Conservation (phyloP, 2,888 invertebrate genomes). For the Eucriotettix oculatus region DNA sequence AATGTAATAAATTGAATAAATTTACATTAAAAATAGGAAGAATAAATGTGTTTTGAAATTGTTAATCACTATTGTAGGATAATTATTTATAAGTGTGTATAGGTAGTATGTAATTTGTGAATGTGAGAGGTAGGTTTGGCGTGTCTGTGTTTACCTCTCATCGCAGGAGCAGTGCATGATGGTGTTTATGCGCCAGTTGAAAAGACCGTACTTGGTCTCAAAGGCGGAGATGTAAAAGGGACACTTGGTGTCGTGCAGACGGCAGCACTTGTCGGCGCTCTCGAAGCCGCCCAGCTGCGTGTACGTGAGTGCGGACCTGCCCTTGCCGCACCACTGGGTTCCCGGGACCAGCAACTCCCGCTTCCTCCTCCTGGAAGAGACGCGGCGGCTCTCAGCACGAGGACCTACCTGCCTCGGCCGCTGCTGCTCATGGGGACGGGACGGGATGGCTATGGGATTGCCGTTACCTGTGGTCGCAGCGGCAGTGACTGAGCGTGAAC, state of each 20-base stretch:
- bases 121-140: too few relatives aligned
- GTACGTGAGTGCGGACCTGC: constrained; percentile 62
- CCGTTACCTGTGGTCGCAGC: constrained; percentile 58
- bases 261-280: constrained; percentile 62
- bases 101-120: too few relatives aligned
- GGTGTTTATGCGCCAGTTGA: constrained; percentile 80
- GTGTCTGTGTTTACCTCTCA: constrained; percentile 47
- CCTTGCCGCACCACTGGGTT: constrained; percentile 88
- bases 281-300: constrained; percentile 72
- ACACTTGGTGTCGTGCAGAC: constrained; percentile 73
- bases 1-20: too few relatives aligned
- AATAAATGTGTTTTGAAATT: too few relatives aligned
- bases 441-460: background rate
- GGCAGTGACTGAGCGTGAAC: constrained; percentile 58
- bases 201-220: constrained; percentile 66
- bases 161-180: constrained; percentile 87
- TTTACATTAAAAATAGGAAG: too few relatives aligned
- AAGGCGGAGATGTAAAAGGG: constrained; percentile 71
- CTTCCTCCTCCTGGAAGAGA: constrained; percentile 24
- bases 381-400: background rate
- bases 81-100: too few relatives aligned
- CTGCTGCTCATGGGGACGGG: background rate
- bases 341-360: constrained; percentile 54
- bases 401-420: constrained; percentile 14
- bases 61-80: too few relatives aligned